Evolutionary conservation across 1,140 invertebrate species (phyloP).

Genomic region (Nephila pilipes): DNA sequence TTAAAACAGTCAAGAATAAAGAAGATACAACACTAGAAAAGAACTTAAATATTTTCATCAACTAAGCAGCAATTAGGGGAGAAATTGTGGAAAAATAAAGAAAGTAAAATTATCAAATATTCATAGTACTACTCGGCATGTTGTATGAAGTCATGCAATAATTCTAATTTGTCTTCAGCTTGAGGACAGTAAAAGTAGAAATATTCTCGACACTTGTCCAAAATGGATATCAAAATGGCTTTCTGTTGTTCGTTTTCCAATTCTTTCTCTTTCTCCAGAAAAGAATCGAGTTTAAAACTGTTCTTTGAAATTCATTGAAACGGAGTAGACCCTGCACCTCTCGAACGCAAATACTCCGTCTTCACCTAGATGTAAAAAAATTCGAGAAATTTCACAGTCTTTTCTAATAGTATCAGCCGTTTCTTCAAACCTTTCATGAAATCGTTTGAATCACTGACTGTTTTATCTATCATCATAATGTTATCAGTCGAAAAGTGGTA

Average conservation of each 20-base stretch:
- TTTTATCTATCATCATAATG: background rate
- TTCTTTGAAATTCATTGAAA: slow-evolving; percentile 33
- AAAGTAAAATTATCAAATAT: slow-evolving; percentile 15
- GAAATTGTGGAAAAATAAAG: slow-evolving; percentile 42
- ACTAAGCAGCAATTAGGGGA: background rate
- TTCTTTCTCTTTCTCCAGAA: background rate
- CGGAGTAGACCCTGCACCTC: background rate
- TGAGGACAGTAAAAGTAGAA: background rate
- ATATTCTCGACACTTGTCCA: background rate
- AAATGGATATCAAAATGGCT: slow-evolving; percentile 35
- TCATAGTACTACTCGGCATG: slow-evolving; percentile 33
- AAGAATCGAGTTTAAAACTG: background rate
- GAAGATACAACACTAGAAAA: background rate
- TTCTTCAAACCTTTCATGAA: slow-evolving; percentile 6
- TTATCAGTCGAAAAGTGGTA: background rate
- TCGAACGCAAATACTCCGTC: background rate
- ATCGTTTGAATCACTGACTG: background rate
- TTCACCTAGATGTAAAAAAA: background rate
- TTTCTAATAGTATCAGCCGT: background rate
- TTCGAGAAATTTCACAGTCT: background rate
- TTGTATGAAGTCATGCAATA: background rate
- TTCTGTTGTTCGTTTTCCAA: background rate
- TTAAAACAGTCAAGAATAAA: slow-evolving; percentile 18
- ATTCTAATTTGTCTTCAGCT: background rate
- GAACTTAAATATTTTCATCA: background rate